phyloP scores from a whole-genome alignment of 2,797 vertebrate species.

The Halcyon badia region DNA sequence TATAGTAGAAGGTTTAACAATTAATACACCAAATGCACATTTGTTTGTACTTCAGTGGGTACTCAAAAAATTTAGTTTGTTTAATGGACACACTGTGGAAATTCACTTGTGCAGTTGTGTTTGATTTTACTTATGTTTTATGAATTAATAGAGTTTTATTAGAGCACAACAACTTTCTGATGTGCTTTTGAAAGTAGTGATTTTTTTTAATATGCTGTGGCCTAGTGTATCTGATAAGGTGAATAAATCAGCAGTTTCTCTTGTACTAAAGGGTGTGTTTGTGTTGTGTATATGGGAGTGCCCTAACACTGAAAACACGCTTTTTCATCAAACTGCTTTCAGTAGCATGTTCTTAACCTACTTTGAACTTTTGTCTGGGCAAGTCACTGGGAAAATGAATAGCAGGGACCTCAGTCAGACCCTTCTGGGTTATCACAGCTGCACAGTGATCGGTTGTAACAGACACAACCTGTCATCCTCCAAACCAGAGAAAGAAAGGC shows the following conservation, averaged over 20 bases:
- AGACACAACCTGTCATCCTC: not conserved
- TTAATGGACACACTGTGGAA: not conserved
- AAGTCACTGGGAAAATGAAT: not conserved
- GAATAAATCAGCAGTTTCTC: not conserved
- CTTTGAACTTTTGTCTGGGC: not conserved
- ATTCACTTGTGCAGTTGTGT: not conserved
- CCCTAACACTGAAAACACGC: not conserved
- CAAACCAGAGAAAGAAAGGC: not conserved
- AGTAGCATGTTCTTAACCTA: not conserved
- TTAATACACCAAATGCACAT: not conserved
- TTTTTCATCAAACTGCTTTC: not conserved
- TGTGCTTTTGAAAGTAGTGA: not conserved
- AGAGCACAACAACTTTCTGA: not conserved
- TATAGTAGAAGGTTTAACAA: not conserved
- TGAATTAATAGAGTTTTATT: not conserved
- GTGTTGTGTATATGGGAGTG: not conserved
- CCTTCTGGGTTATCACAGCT: not conserved
- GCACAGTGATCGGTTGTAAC: not conserved
- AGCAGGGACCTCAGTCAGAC: not conserved
- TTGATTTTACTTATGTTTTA: not conserved
- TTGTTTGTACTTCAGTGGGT: not conserved
- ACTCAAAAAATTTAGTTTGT: not conserved
- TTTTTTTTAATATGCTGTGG: not conserved
- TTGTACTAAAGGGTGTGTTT: not conserved
- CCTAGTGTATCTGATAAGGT: not conserved